Evolutionary conservation across 2,888 invertebrate genomes (phyloP).

Genomic region (Lamproptera curius): DNA sequence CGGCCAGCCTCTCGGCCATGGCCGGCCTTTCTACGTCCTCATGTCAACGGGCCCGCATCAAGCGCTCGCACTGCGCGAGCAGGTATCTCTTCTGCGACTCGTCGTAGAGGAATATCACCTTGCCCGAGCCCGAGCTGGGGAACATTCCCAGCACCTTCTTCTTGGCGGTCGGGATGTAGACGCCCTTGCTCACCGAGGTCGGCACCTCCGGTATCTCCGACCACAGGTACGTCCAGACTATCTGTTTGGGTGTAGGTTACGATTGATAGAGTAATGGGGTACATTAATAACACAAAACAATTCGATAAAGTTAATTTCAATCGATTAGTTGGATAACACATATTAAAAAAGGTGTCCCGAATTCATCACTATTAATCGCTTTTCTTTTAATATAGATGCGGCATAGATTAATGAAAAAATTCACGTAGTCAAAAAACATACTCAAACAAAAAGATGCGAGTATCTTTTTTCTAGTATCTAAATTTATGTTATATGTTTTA

Average conservation of each 20-base stretch:
- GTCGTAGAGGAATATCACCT: constrained; percentile 73
- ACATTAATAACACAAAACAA: no score
- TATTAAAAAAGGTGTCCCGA: no score
- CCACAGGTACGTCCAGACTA: constrained; percentile 89
- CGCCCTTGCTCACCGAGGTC: constrained; percentile 82
- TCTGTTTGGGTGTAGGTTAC: constrained; percentile 64
- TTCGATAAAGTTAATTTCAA: no score
- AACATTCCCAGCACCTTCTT: constrained; percentile 82
- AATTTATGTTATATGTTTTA: no score
- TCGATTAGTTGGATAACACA: no score
- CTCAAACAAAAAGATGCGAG: no score
- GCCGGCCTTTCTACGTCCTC: constrained; percentile 61
- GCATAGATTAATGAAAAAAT: no score
- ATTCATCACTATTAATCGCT: no score
- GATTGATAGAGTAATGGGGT: no score
- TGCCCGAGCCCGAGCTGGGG: constrained; percentile 79
- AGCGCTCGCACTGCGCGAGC: constrained; percentile 59
- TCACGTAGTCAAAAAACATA: no score
- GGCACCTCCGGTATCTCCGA: constrained; percentile 84
- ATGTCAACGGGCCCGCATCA: constrained; percentile 67
- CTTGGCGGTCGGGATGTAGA: constrained; percentile 79
- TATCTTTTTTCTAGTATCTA: no score
- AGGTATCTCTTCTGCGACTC: constrained; percentile 65
- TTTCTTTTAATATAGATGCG: no score
- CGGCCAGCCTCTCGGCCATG: constrained; percentile 41